Base-by-base conservation (phyloP, 2,888 invertebrate species). In the Cheiracanthium punctorium region DNA sequence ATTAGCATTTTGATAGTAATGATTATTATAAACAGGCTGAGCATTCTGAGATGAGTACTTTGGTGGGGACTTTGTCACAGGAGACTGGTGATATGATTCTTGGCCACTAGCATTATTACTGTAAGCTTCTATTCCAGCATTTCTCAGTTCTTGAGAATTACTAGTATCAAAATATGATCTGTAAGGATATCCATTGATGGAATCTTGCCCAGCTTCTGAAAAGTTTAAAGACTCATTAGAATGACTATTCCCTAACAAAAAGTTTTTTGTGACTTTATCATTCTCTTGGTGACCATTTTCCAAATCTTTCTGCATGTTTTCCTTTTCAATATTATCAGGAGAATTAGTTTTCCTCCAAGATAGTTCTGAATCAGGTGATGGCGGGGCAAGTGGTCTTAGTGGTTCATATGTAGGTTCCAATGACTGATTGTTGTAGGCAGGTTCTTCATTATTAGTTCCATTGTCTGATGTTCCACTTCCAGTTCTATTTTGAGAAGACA, bases 381-480 rank as follows among this genome's bases (percentile, higher is more conserved):
- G 75, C 20, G 80, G 77, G 28, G 77, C 73, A n/a, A 87, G 81
- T 58, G 76, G 76, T 58, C 69, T 48, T 28, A 87, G 69, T 12
- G 80, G 76, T 48, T 87, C 87, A 72, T 87, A 87, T 0, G 87
- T 87, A 1, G 85, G 79, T n/a, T 75, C 70, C 2, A 79, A 52
- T 8, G 52, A 41, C 14, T 79, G 73, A 24, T 64, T 58, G 4
- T 64, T 29, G 30, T 76, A 77, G 4, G 17, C 20, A 24, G 69
- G 24, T 32, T 77, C 81, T 64, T 80, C 75, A 85, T 37, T 69
- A 0, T 32, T 52, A 12, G 73, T 30, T 0, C 80, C 85, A 32
- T 48, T 71, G 8, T 81, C 81, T 14, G 67, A 41, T 17, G 67
- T 67, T 37, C 72, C 72, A 32, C 70, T 70, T 1, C 67, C 81